Evolutionary conservation across 2,888 invertebrate species (phyloP), one percentile per base, ranked within the genome.

Genomic region (Patella depressa): DNA sequence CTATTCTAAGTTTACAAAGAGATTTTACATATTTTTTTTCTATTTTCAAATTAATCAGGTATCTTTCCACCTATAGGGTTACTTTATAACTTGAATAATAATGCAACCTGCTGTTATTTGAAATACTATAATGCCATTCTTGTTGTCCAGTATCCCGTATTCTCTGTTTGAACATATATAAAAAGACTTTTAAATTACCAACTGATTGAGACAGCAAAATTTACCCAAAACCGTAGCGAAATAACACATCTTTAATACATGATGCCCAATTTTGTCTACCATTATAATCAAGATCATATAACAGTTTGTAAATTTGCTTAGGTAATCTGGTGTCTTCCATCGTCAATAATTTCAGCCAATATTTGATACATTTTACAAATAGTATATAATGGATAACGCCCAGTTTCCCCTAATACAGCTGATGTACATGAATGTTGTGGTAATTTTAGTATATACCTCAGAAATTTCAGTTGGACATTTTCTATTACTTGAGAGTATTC

Each of bases 331-430:
- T 19, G 24, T 65, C 24, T 65, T n/a, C 9, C 65, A 65, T 65
- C 7, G 19, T 19, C 65, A 65, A 65, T 65, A 65, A n/a, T 65
- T 65, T 65, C n/a, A 19, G 24, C 65, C 65, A 65, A 65, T 65
- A 65, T 14, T 65, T 65, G 11, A 65, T 65, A 65, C 19, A 65
- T 15, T 65, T 65, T n/a, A 19, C 12, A 17, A 3, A 65, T 65
- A n/a, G 24, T 19, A 74, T 45, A 74, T 45, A 74, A 14, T 34
- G 65, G 34, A 5, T n/a, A 53, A 34, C 74, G 11, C 45, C 74
- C 74, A 59, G 17, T 14, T 45, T 74, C 74, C 12, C 74, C 74
- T 17, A 74, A 11, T 11, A 65, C 73, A 24, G 73, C 73, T 34
- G 19, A 55, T 12, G 55, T 74, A 57, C 57, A 24, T 24, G 73